These are phyloP conservation scores for Nemotelus pantherinus DNA, from an alignment of 2,888 invertebrate genomes.

Conservation along the genomic window DNA sequence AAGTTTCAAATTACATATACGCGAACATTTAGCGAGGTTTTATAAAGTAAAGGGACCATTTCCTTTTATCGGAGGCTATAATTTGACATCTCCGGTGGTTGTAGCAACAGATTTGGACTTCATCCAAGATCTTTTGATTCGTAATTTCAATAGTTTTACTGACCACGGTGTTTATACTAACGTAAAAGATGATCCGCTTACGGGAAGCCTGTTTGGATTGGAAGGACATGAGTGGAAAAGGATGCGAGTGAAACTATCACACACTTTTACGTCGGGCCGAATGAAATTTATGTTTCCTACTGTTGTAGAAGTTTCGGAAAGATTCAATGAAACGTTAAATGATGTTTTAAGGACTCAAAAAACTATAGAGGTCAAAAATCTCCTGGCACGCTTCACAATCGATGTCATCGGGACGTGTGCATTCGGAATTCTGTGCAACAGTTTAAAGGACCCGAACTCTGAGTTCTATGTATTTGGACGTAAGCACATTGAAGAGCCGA, in stretches of 20 bases:
- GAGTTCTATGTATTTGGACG: constrained; percentile 59
- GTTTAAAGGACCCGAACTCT: constrained; percentile 62
- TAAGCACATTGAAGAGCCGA: constrained; percentile 43
- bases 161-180: constrained; percentile 60
- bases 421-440: constrained; percentile 66
- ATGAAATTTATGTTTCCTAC: constrained; percentile 56
- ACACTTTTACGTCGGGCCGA: constrained; percentile 57
- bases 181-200: constrained; percentile 60
- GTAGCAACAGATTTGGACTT: constrained; percentile 60
- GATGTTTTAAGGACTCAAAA: constrained; percentile 47
- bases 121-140: constrained; percentile 57
- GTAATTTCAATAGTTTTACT: constrained; percentile 58
- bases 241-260: constrained; percentile 57
- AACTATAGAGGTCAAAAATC: constrained; percentile 64
- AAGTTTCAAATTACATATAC: not conserved
- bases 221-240: constrained; percentile 64
- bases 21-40: constrained; percentile 19
- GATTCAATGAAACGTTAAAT: constrained; percentile 54
- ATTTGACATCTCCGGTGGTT: constrained; percentile 57
- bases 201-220: constrained; percentile 62
- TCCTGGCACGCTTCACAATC: constrained; percentile 65
- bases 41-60: not conserved
- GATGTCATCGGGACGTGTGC: constrained; percentile 67
- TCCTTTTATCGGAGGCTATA: constrained; percentile 61
- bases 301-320: constrained; percentile 54